Base-by-base conservation (phyloP, 2,888 invertebrate species). In the Toxonevra muliebris region DNA sequence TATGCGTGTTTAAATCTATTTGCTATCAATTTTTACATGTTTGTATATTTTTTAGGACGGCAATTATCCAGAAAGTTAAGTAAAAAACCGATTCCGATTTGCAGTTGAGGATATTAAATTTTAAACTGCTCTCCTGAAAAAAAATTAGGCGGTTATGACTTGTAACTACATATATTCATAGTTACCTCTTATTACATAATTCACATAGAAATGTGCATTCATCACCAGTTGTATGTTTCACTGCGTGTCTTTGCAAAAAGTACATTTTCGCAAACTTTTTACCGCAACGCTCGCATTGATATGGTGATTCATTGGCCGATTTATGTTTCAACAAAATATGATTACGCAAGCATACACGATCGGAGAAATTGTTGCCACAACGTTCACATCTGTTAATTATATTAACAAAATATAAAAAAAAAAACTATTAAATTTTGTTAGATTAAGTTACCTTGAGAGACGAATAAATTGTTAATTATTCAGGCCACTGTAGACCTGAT, bases 291-390 rank as follows among this genome's bases (percentile, higher is more conserved):
- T 63, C 50, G 20, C 68, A 68, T 9, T 15, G 20, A n/a, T 30
- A 61, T 9, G 59, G 60, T 12, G 57, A 52, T 19, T 68, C 68
- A 4, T 19, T 41, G 4, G 53, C 54, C 4, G 57, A 12, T 9
- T 60, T 52, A 60, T 68, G 68, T 60, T 68, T 64, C 4, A 68
- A 13, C 4, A 64, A 60, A 19, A 53, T 43, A 48, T 68, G 68
- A 63, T 68, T 68, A 2, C 64, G 68, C 43, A 68, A 54, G n/a
- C 68, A 68, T 1, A 68, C 42, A 12, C 68, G 64, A 60, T 68
- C 68, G 9, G 68, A 63, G 45, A 68, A 68, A 9, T 43, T 53
- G 1, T 12, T 59, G n/a, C 8, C 54, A 17, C 68, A 68, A 40
- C 53, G 20, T n/a, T 42, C 30, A 42, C 68, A 68, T 45, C 68